Evolutionary conservation across 2,888 invertebrate species (phyloP).

Genomic region (Drosophila anomalipes): DNA sequence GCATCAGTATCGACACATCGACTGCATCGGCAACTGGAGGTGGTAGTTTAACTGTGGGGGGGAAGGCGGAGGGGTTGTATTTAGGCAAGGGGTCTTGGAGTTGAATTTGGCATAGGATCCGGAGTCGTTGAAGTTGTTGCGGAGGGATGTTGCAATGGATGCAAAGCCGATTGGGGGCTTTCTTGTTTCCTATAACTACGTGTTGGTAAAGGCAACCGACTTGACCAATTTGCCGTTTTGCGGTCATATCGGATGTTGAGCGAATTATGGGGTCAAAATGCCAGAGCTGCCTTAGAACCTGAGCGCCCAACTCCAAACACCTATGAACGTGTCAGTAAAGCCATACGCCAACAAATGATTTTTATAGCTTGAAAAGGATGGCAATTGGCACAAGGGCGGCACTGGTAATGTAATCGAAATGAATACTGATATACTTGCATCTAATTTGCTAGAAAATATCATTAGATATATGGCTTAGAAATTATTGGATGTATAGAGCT

Average conservation of each 20-base stretch:
- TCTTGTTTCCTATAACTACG: constrained; percentile 32
- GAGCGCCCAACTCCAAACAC: not conserved
- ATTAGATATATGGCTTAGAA: not conserved
- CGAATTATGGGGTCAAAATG: constrained; percentile 57
- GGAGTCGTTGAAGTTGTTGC: constrained; percentile 15
- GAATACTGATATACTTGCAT: constrained; percentile 16
- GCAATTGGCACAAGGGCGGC: not conserved
- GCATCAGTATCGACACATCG: constrained; percentile 55
- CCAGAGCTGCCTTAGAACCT: not conserved
- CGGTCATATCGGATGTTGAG: constrained; percentile 66
- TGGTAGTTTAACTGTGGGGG: not conserved
- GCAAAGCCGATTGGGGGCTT: constrained; percentile 36
- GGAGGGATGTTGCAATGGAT: constrained; percentile 8
- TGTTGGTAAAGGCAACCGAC: constrained; percentile 47
- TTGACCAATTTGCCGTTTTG: constrained; percentile 75
- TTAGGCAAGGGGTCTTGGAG: constrained; percentile 7
- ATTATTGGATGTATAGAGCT: not conserved
- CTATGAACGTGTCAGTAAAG: constrained; percentile 17
- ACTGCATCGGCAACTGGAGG: constrained; percentile 4
- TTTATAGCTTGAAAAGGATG: constrained; percentile 4
- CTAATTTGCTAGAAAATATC: not conserved
- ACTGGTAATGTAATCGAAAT: constrained; percentile 18
- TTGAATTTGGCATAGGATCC: constrained; percentile 19
- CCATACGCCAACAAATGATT: constrained; percentile 35
- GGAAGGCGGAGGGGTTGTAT: not conserved